These are phyloP conservation scores for Onychorhynchus coronatus DNA, from an alignment of 2,113 vertebrate species.

Conservation along the genomic window DNA sequence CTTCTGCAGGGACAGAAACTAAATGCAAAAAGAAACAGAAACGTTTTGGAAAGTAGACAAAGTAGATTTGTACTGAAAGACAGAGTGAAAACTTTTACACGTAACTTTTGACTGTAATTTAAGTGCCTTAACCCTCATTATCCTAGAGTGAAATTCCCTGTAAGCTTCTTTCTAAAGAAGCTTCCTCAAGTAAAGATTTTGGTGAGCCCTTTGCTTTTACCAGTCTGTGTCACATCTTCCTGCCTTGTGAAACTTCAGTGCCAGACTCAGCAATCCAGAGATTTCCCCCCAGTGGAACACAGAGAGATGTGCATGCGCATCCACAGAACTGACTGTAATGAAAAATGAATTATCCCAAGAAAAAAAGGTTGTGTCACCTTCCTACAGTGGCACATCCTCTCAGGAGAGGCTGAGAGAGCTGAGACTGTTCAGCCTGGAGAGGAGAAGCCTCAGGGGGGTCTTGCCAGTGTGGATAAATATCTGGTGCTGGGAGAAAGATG, in stretches of 20 bases:
- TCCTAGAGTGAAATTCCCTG: background rate
- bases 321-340: background rate
- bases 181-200: background rate
- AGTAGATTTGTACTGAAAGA: background rate
- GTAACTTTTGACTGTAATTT: background rate
- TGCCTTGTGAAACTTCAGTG: background rate
- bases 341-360: background rate
- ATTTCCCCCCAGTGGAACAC: background rate
- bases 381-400: background rate
- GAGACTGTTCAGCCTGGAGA: background rate
- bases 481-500: background rate
- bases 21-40: constrained; percentile 9
- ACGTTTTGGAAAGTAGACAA: background rate
- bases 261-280: background rate
- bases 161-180: background rate
- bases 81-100: background rate
- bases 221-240: background rate
- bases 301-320: rapidly evolving
- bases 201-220: background rate
- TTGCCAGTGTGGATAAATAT: background rate
- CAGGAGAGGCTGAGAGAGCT: background rate
- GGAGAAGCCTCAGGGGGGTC: background rate
- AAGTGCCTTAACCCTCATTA: background rate
- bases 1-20: constrained; percentile 77
- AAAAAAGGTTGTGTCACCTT: background rate